These are phyloP conservation scores for Phortica okadai DNA, from an alignment of 2,888 invertebrate genomes.

Conservation along the genomic window DNA sequence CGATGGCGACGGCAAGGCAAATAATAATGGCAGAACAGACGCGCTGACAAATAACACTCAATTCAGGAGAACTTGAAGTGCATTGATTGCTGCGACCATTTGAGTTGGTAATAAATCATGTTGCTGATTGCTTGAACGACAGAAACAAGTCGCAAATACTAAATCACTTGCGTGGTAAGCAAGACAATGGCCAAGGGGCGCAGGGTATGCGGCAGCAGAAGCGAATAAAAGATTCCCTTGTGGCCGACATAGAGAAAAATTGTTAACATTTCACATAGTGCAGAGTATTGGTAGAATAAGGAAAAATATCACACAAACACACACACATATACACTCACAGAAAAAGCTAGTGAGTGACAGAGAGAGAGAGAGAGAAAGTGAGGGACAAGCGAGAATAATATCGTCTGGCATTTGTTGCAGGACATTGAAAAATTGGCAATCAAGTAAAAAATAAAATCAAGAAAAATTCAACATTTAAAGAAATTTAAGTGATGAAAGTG, in stretches of 20 bases:
- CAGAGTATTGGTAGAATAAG: neutral
- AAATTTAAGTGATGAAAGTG: neutral
- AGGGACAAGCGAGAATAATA: too few relatives aligned
- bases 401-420: conserved; percentile 8
- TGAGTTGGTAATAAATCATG: conserved; percentile 56
- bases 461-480: neutral
- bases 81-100: conserved; percentile 27
- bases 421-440: conserved; percentile 26
- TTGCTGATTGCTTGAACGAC: conserved; percentile 59
- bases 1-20: too few relatives aligned
- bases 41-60: conserved; percentile 34
- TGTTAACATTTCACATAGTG: neutral
- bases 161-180: conserved; percentile 48
- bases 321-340: too few relatives aligned
- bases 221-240: conserved; percentile 16
- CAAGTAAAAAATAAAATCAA: neutral
- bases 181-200: neutral
- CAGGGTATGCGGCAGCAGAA: neutral
- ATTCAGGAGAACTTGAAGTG: conserved; percentile 20
- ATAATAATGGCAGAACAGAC: too few relatives aligned
- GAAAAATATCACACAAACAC: neutral
- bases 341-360: too few relatives aligned
- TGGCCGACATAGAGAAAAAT: conserved; percentile 18
- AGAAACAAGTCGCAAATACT: conserved; percentile 48
- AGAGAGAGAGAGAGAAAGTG: too few relatives aligned